Conservation (phyloP, 2,113 vertebrate genomes). For the Ahaetulla prasina region DNA sequence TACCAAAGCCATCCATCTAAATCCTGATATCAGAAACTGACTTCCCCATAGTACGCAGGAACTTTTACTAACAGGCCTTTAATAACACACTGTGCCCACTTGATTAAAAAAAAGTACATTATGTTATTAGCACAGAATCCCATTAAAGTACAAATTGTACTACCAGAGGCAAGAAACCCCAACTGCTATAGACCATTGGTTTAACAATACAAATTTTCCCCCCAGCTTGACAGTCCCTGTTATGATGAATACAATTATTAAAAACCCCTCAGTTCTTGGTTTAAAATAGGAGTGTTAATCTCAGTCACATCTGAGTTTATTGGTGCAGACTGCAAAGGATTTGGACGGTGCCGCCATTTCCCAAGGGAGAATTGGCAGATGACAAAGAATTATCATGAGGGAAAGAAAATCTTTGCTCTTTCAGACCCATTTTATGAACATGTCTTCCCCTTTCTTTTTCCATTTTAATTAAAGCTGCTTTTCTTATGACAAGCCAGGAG, state of each 20-base stretch:
- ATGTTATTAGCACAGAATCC: slow-evolving; percentile 30
- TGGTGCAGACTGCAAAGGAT: slow-evolving; percentile 9
- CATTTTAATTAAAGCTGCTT: slow-evolving; percentile 20
- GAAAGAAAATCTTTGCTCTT: neutral
- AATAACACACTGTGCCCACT: slow-evolving; percentile 27
- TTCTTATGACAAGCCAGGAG: slow-evolving; percentile 35
- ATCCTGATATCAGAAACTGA: neutral
- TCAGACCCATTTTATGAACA: slow-evolving; percentile 14
- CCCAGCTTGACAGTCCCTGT: slow-evolving; percentile 16
- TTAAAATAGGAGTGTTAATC: neutral
- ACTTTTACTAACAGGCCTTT: neutral
- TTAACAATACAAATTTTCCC: neutral
- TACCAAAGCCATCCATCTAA: neutral
- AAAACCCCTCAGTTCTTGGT: neutral
- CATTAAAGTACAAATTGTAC: slow-evolving; percentile 40
- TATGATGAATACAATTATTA: slow-evolving; percentile 23
- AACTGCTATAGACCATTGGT: slow-evolving; percentile 3
- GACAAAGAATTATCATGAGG: neutral
- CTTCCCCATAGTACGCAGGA: neutral
- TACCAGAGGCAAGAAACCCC: neutral
- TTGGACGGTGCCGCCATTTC: neutral
- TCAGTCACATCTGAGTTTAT: neutral
- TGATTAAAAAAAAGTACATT: slow-evolving; percentile 18
- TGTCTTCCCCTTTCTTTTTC: slow-evolving; percentile 19
- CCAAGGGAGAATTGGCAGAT: neutral